These are phyloP conservation scores for Cylloceria caligata DNA, from an alignment of 2,888 invertebrate species.

Conservation along the genomic window DNA sequence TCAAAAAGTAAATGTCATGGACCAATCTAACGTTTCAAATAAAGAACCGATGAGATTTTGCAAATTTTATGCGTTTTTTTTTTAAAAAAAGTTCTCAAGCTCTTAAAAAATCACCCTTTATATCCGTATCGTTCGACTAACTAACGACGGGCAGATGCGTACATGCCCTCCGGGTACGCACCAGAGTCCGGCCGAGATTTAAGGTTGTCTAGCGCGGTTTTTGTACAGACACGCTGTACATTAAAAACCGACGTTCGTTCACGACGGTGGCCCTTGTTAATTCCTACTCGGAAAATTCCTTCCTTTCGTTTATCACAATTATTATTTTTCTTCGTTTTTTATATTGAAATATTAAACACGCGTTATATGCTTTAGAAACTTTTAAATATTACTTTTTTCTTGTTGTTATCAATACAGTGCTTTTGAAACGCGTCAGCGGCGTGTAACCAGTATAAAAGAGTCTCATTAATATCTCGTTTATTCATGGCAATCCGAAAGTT, in stretches of 20 bases:
- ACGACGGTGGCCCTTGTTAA: neutral
- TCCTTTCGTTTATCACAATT: neutral
- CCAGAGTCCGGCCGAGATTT: neutral
- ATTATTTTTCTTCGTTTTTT: neutral
- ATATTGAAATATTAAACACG: neutral
- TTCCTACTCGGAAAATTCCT: neutral
- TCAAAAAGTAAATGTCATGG: no score
- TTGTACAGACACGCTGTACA: no score
- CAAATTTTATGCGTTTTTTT: no score
- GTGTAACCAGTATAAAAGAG: slow-evolving; percentile 31
- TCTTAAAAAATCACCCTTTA: no score
- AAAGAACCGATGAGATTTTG: no score
- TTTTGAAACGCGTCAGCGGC: slow-evolving; percentile 27
- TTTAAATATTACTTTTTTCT: slow-evolving; percentile 12
- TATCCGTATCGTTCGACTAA: slow-evolving; percentile 49
- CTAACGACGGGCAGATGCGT: slow-evolving; percentile 54
- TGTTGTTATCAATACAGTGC: slow-evolving; percentile 15
- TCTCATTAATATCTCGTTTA: slow-evolving; percentile 64
- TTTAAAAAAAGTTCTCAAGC: no score
- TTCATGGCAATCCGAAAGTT: slow-evolving; percentile 63
- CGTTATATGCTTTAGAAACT: neutral
- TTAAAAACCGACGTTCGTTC: neutral
- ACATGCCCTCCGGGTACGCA: slow-evolving; percentile 43
- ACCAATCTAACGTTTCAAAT: no score
- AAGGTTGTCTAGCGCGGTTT: neutral